Evolutionary conservation across 2,113 vertebrate species (phyloP).

Genomic region (Nycticryphes semicollaris): DNA sequence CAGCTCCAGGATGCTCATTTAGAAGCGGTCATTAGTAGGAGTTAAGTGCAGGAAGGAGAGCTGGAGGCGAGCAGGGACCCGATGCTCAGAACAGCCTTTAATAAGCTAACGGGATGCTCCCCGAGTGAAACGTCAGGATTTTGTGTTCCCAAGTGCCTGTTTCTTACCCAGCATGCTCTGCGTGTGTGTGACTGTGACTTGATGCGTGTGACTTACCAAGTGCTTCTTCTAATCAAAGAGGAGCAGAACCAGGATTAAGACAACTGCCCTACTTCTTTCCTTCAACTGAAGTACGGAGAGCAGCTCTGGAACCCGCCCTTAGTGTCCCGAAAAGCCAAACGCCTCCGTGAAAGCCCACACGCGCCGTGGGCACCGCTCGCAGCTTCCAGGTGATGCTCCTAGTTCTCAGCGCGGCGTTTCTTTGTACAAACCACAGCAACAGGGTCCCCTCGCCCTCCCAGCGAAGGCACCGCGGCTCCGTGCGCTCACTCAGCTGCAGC

Average conservation of each 20-base stretch:
- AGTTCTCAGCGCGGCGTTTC: neutral
- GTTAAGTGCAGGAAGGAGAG: neutral
- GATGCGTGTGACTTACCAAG: neutral
- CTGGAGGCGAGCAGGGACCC: neutral
- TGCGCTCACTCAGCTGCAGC: neutral
- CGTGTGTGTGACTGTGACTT: neutral
- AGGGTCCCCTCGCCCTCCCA: neutral
- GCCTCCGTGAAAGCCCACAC: neutral
- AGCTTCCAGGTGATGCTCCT: neutral
- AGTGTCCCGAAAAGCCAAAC: neutral
- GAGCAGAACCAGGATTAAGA: slow-evolving; percentile 28
- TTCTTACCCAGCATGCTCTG: neutral
- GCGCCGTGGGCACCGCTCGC: neutral
- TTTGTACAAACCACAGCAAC: neutral
- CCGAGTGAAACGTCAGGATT: neutral
- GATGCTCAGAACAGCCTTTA: neutral
- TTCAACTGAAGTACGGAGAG: neutral
- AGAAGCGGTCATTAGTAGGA: neutral
- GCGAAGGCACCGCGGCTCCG: neutral
- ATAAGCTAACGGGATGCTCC: neutral
- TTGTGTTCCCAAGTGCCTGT: neutral
- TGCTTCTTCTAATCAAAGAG: slow-evolving; percentile 11
- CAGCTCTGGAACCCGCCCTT: slow-evolving; percentile 14
- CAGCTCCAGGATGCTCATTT: accelerated
- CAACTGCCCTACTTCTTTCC: slow-evolving; percentile 16